phyloP scores from a whole-genome alignment of 2,113 vertebrate species.

The Triplophysa rosa region DNA sequence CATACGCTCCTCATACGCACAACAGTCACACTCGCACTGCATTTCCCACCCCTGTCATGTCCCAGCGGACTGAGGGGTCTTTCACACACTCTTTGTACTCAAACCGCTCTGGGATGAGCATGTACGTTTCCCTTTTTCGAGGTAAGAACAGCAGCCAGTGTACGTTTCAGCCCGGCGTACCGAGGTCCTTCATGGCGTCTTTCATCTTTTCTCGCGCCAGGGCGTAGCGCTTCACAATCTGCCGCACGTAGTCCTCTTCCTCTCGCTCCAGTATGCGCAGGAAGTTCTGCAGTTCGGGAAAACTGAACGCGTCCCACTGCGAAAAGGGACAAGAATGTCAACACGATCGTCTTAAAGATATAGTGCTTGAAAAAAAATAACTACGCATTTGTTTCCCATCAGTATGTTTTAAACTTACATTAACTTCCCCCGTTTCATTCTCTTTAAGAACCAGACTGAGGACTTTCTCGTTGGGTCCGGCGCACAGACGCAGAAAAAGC shows the following conservation, averaged over 20 bases:
- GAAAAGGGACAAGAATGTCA: constrained; percentile 30
- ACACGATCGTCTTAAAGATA: not conserved
- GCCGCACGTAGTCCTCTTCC: constrained; percentile 88
- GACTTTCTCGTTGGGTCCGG: constrained; percentile 87
- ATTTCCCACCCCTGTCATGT: not conserved
- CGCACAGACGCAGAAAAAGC: constrained; percentile 83
- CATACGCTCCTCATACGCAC: constrained; percentile 6
- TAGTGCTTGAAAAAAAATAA: too few species aligned
- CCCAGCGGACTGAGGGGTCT: not conserved
- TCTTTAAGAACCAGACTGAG: constrained; percentile 91
- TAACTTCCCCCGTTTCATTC: constrained; percentile 92
- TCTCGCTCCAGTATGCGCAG: constrained; percentile 92
- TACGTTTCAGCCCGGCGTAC: constrained; percentile 78
- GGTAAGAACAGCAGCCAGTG: not conserved
- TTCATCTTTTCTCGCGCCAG: constrained; percentile 83
- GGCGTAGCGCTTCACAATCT: constrained; percentile 85
- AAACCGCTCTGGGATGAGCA: not conserved
- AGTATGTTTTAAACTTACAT: constrained; percentile 79
- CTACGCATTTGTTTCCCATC: too few species aligned
- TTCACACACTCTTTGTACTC: constrained; percentile 32
- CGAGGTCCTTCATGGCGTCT: constrained; percentile 77
- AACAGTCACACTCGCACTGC: constrained; percentile 19
- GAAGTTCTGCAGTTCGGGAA: constrained; percentile 94
- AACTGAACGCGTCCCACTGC: constrained; percentile 96
- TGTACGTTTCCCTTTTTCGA: not conserved